phyloP scores from a whole-genome alignment of 2,888 invertebrate genomes.

The Athetis lepigone region DNA sequence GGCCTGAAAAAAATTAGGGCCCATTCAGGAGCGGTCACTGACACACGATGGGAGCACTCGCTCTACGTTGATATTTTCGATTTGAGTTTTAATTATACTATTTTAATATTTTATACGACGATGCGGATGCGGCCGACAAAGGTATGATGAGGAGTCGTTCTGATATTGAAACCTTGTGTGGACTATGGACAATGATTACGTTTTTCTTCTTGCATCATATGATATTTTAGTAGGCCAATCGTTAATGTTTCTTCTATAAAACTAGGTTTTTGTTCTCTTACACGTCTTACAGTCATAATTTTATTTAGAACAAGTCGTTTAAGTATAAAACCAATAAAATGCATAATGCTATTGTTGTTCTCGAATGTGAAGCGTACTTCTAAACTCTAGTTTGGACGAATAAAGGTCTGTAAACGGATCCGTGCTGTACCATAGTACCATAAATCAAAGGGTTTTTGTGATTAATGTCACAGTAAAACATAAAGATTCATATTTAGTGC shows the following conservation, averaged over 20 bases:
- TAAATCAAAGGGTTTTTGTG: constrained; percentile 88
- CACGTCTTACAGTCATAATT: constrained; percentile 31
- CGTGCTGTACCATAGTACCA: constrained; percentile 72
- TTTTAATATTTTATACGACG: constrained; percentile 65
- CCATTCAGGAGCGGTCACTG: constrained; percentile 87
- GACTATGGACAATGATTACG: constrained; percentile 51
- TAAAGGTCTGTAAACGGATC: constrained; percentile 78
- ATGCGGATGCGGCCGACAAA: constrained; percentile 56
- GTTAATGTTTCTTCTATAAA: constrained; percentile 47
- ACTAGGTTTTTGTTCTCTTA: constrained; percentile 66
- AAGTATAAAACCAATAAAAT: constrained; percentile 76
- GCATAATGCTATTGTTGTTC: constrained; percentile 79
- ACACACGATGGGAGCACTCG: constrained; percentile 76
- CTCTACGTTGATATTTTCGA: constrained; percentile 76
- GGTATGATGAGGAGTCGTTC: constrained; percentile 43
- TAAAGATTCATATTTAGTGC: constrained; percentile 89
- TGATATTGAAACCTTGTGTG: constrained; percentile 60
- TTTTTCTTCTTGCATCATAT: constrained; percentile 42
- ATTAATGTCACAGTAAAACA: constrained; percentile 87
- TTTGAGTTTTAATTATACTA: constrained; percentile 84
- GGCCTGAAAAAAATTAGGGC: constrained; percentile 84
- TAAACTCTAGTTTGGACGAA: constrained; percentile 74
- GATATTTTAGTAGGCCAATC: constrained; percentile 25
- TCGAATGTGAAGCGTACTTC: constrained; percentile 67
- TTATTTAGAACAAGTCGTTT: constrained; percentile 66